Conservation (phyloP, 2,888 invertebrate genomes). For the Antitype chi region DNA sequence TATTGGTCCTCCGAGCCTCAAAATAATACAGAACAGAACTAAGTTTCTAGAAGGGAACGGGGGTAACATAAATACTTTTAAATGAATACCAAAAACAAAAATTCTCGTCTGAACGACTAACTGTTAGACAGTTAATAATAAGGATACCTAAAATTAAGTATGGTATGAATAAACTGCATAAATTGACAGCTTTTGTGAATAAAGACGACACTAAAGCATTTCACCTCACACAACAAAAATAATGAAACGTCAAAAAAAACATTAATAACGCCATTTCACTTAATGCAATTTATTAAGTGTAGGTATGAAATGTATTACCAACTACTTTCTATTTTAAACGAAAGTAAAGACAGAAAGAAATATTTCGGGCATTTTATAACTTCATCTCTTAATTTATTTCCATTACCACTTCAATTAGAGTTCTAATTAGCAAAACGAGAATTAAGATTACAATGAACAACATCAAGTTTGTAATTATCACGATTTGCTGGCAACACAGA, state of each 20-base stretch:
- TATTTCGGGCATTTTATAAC: conserved; percentile 31
- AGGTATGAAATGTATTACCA: conserved; percentile 53
- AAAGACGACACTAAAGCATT: background rate
- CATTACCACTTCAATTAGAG: conserved; percentile 54
- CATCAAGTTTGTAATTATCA: conserved; percentile 42
- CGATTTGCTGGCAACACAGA: conserved; percentile 24
- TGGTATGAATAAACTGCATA: background rate
- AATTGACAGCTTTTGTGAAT: background rate
- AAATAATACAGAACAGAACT: background rate
- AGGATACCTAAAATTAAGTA: background rate
- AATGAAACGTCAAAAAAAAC: conserved; percentile 29
- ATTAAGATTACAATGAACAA: conserved; percentile 59
- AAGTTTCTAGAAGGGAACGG: background rate
- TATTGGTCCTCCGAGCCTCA: background rate
- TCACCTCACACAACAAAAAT: conserved; percentile 6
- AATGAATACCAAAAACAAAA: background rate
- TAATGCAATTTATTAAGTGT: conserved; percentile 52
- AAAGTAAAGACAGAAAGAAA: conserved; percentile 58
- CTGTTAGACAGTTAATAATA: background rate
- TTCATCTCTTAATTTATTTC: conserved; percentile 39
- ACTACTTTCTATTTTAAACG: conserved; percentile 68
- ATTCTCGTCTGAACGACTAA: background rate
- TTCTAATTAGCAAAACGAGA: conserved; percentile 49
- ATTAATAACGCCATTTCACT: conserved; percentile 53
- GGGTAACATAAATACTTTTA: background rate